A percentile compares a stretch with the other conserved stretches of the same genome.
These are phyloP conservation scores for Apoda limacodes DNA, from an alignment of 2,888 invertebrate genomes.

Conservation along the genomic window DNA sequence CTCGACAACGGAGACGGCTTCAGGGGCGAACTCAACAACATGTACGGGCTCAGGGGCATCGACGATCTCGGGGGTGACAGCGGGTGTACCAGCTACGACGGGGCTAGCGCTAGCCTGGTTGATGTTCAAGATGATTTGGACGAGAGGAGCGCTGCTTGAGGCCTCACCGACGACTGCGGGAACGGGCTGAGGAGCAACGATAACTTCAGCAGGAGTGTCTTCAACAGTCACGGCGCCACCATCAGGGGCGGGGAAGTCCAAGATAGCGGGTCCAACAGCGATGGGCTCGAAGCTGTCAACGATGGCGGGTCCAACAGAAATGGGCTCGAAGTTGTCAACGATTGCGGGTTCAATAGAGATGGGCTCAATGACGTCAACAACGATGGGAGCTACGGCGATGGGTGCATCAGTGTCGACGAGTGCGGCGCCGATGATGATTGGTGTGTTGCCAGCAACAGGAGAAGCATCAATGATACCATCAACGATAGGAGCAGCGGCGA, in stretches of 20 bases:
- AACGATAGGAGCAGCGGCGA: neutral
- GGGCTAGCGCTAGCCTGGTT: too few species aligned
- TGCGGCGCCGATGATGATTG: conserved; percentile 13
- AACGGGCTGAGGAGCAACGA: too few species aligned
- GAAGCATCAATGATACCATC: neutral
- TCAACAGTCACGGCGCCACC: conserved; percentile 11
- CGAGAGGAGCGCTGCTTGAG: too few species aligned
- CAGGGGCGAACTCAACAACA: neutral
- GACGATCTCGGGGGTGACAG: conserved; percentile 20
- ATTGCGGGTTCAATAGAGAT: neutral
- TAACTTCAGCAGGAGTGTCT: neutral
- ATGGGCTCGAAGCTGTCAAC: conserved; percentile 9
- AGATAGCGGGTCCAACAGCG: conserved; percentile 10
- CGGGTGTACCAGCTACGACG: conserved; percentile 12
- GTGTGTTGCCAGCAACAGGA: neutral
- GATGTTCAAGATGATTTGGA: too few species aligned
- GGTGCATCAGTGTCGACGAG: conserved; percentile 11
- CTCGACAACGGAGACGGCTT: conserved; percentile 5
- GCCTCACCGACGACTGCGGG: too few species aligned
- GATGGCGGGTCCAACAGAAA: conserved; percentile 16
- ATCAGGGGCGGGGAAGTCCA: conserved; percentile 11
- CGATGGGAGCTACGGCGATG: neutral
- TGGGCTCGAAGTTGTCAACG: conserved; percentile 1
- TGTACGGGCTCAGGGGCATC: conserved; percentile 3
- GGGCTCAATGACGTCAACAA: neutral